Conservation (phyloP, 2,888 invertebrate species). For the Cybosia mesomella region DNA sequence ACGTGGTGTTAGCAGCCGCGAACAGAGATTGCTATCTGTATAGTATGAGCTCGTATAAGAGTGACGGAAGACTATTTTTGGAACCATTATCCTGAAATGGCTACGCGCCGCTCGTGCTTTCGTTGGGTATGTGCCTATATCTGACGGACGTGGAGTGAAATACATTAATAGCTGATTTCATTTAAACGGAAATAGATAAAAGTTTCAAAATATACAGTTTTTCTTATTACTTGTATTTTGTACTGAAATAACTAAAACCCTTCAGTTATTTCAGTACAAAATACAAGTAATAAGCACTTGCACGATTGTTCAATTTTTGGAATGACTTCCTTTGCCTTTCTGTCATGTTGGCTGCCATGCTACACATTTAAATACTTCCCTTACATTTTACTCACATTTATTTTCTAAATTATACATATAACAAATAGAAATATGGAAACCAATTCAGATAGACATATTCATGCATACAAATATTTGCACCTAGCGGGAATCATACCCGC, state of each 20-base stretch:
- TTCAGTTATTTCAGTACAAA: too few species aligned
- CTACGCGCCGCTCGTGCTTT: conserved; percentile 76
- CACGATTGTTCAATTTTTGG: too few species aligned
- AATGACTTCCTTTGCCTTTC: too few species aligned
- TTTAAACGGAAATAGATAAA: conserved; percentile 22
- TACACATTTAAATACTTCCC: too few species aligned
- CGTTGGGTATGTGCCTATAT: conserved; percentile 54
- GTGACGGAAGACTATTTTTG: conserved; percentile 80
- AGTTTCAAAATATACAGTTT: background rate
- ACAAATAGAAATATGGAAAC: too few species aligned
- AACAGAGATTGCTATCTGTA: conserved; percentile 27
- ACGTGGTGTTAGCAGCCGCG: conserved; percentile 28
- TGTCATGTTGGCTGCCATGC: too few species aligned
- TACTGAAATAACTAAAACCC: background rate
- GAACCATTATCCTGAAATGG: conserved; percentile 84
- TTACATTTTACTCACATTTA: too few species aligned
- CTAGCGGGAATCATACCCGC: too few species aligned
- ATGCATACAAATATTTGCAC: too few species aligned
- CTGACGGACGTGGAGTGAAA: conserved; percentile 46
- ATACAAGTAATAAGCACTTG: too few species aligned
- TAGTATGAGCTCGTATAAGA: conserved; percentile 60
- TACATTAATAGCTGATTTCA: conserved; percentile 30
- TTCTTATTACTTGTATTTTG: background rate
- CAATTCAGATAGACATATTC: too few species aligned
- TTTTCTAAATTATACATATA: too few species aligned